Evolutionary conservation across 1,140 invertebrate genomes (phyloP), one percentile per base, ranked within the genome.

Genomic region (Apocrypta bakeri): DNA sequence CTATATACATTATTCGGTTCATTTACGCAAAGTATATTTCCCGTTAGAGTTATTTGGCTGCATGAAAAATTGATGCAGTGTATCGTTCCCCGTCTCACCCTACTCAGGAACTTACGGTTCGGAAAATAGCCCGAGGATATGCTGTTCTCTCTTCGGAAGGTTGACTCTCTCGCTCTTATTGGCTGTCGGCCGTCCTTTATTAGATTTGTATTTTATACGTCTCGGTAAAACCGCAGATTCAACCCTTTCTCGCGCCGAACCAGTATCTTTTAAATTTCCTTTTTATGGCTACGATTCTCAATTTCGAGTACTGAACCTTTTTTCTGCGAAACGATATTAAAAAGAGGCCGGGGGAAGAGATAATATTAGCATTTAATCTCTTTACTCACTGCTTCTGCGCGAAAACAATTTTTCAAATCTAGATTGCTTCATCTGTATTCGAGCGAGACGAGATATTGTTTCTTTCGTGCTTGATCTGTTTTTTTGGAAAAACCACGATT

Each of bases 191-290:
- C 66, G 25, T 37, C 63, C 69, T 82, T 77, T 77, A 76, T 82
- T 82, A 69, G 73, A 71, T 76, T 77, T 76, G 40, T 77, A 68
- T 71, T 82, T 82, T 82, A 82, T 77, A 71, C 40, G 66, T 76
- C 68, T 82, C 66, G 29, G 42, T 82, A 82, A 82, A 82, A 76
- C 56, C 40, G 33, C 73, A 71, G 61, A 82, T 82, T 77, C 48
- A 27, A 63, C 21, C n/a, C 29, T 66, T 33, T 61, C 17, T 69
- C 48, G 48, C 48, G 17, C 17, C 8, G 25, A 37, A 37, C 11
- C n/a, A n/a, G 24, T 42, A 48, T 69, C 24, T 68, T 48, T 56
- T 14, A 48, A 48, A 56, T 71, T 72, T 71, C 27, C 12, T 61
- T 79, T 33, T 79, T 33, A 71, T 12, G 9, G 11, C 33, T 7